These are phyloP conservation scores for Lagocephalus sceleratus DNA, from an alignment of 2,797 vertebrate species.

Conservation along the genomic window DNA sequence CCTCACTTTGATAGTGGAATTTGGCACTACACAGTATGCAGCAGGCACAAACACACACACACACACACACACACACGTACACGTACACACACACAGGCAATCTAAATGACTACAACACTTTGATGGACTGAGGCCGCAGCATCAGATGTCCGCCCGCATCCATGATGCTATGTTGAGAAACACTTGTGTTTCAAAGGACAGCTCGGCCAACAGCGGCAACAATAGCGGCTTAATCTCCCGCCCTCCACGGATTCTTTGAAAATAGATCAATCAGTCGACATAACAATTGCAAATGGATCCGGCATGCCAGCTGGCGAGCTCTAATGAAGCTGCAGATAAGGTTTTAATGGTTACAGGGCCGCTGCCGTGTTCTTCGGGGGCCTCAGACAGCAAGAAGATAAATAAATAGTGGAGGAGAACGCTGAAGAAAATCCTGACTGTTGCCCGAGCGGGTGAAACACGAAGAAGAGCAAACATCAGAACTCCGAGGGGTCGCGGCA, in stretches of 20 bases:
- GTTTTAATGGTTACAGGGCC: constrained; percentile 12
- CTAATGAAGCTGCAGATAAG: constrained; percentile 7
- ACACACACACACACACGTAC: too few species aligned
- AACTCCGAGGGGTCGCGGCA: constrained; percentile 14
- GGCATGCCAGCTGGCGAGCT: constrained; percentile 22
- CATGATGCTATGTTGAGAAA: constrained; percentile 36
- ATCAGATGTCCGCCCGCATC: constrained; percentile 60
- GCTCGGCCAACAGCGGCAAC: constrained; percentile 18
- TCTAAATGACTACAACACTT: constrained; percentile 42
- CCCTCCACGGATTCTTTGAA: constrained; percentile 11
- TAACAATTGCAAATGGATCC: constrained; percentile 14
- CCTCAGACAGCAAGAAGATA: constrained; percentile 9
- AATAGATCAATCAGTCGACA: constrained; percentile 38
- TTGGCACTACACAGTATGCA: too few species aligned
- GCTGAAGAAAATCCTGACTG: constrained; percentile 64
- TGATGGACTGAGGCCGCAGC: constrained; percentile 34
- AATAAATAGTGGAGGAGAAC: too few species aligned
- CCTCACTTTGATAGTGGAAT: too few species aligned
- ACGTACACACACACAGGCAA: constrained; percentile 26
- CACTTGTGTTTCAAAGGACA: constrained; percentile 30
- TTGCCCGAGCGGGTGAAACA: constrained; percentile 47
- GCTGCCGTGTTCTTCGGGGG: constrained; percentile 49
- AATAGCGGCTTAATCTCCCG: constrained; percentile 9
- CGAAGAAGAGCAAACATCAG: constrained; percentile 10
- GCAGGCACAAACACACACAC: too few species aligned